These are phyloP conservation scores for Protosalanx chinensis DNA, from an alignment of 2,797 vertebrate genomes.

Conservation along the genomic window DNA sequence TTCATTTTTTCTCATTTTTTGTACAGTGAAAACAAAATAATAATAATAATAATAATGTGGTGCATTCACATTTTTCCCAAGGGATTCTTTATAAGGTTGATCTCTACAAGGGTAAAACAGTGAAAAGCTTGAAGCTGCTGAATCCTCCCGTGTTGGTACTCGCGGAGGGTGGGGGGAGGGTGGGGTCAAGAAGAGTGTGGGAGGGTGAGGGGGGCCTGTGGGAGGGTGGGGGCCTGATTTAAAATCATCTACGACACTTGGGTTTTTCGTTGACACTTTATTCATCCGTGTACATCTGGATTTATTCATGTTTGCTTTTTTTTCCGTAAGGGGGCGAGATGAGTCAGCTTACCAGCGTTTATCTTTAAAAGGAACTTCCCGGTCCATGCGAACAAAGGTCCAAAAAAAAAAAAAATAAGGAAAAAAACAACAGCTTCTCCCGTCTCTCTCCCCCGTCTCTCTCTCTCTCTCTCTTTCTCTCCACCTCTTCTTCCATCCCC, in stretches of 20 bases:
- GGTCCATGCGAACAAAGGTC: conserved; percentile 94
- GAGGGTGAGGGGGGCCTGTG: conserved; percentile 69
- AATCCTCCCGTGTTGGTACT: conserved; percentile 86
- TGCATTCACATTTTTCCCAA: conserved; percentile 97
- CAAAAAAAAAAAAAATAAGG: conserved; percentile 59
- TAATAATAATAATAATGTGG: conserved; percentile 73
- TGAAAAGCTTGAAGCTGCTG: conserved; percentile 88
- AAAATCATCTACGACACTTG: conserved; percentile 87
- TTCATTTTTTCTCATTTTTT: conserved; percentile 85
- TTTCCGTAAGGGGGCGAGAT: conserved; percentile 64
- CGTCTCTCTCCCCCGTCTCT: conserved; percentile 27
- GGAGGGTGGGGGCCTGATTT: conserved; percentile 79
- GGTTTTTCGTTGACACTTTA: conserved; percentile 71
- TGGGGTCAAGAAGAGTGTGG: conserved; percentile 64
- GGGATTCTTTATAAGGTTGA: conserved; percentile 89
- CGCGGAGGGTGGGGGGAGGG: conserved; percentile 67
- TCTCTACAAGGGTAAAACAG: conserved; percentile 91
- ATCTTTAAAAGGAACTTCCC: conserved; percentile 89
- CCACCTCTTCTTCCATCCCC: conserved; percentile 21
- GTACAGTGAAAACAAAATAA: conserved; percentile 86
- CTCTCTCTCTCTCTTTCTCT: conserved; percentile 43
- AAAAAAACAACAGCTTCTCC: conserved; percentile 32
- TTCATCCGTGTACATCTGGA: conserved; percentile 43
- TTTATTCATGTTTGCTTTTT: conserved; percentile 47
- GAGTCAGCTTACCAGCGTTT: conserved; percentile 65